A percentile compares a stretch with the other conserved stretches of the same genome.
Evolutionary conservation across 2,113 vertebrate genomes (phyloP).

Genomic region (Tricholaema leucomelas): DNA sequence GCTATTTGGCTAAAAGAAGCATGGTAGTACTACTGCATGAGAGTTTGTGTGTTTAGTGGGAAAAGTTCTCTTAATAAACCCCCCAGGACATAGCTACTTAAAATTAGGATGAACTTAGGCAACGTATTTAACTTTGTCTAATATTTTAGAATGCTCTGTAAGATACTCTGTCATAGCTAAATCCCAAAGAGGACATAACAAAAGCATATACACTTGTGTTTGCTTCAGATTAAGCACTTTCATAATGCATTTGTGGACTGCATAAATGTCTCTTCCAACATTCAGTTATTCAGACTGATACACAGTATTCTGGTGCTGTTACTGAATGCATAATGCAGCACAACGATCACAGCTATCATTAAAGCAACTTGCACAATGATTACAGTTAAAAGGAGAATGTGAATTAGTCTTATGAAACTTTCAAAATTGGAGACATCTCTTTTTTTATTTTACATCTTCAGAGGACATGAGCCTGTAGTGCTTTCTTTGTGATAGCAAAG

Average conservation of each 20-base stretch:
- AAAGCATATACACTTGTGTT: conserved; percentile 25
- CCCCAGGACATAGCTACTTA: neutral
- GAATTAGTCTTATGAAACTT: neutral
- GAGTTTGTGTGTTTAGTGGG: neutral
- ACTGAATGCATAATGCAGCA: conserved; percentile 25
- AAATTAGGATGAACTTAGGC: conserved; percentile 3
- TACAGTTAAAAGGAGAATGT: neutral
- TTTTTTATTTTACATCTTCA: neutral
- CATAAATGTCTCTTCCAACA: conserved; percentile 27
- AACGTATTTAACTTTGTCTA: conserved; percentile 16
- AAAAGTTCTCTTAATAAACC: neutral
- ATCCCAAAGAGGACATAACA: neutral
- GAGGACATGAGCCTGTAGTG: neutral
- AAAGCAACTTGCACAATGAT: neutral
- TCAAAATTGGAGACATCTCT: neutral
- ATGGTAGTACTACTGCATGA: neutral
- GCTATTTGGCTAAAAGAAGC: conserved; percentile 19
- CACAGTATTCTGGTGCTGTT: neutral
- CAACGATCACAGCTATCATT: neutral
- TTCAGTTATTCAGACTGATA: conserved; percentile 20
- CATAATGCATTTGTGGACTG: conserved; percentile 44
- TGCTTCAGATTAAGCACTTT: conserved; percentile 45
- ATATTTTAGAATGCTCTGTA: neutral
- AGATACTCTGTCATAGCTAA: conserved; percentile 12
- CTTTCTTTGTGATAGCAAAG: neutral